These are phyloP conservation scores for Catagonus wagneri DNA, from an alignment of 2,113 vertebrate species.

Conservation along the genomic window DNA sequence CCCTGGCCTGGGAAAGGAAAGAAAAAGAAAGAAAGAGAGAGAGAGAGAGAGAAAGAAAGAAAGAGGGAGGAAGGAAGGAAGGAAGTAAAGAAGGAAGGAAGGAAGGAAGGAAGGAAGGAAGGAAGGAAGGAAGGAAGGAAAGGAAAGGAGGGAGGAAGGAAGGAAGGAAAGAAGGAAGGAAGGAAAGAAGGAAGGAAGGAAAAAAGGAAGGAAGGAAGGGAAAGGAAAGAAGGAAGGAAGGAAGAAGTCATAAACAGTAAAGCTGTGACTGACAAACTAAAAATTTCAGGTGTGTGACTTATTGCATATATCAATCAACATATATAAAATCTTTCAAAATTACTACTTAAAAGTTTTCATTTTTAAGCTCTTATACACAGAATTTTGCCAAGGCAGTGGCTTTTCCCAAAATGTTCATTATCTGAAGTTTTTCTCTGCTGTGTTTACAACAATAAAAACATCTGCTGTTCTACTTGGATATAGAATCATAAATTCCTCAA, in stretches of 20 bases:
- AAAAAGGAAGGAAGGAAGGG: too few relatives aligned
- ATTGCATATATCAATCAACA: neutral
- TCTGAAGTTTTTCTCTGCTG: neutral
- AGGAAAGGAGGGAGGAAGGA: too few relatives aligned
- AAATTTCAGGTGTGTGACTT: neutral
- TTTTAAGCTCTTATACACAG: neutral
- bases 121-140: neutral
- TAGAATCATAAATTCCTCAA: neutral
- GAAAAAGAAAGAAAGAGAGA: too few relatives aligned
- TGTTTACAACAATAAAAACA: neutral
- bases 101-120: neutral
- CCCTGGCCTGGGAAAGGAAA: too few relatives aligned
- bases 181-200: too few relatives aligned
- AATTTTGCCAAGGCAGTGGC: neutral
- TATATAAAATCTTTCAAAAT: slow-evolving; percentile 2
- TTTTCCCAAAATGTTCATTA: neutral
- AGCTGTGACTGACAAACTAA: neutral
- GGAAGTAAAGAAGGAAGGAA: too few relatives aligned
- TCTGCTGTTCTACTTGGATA: neutral
- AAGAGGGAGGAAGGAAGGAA: too few relatives aligned
- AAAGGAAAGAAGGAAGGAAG: neutral
- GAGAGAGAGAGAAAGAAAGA: too few relatives aligned
- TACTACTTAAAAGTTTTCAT: neutral
- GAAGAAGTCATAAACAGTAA: neutral
- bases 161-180: too few relatives aligned